A percentile compares a stretch with the other conserved stretches of the same genome.
phyloP scores from a whole-genome alignment of 2,888 invertebrate genomes.

The Andrena camellia region DNA sequence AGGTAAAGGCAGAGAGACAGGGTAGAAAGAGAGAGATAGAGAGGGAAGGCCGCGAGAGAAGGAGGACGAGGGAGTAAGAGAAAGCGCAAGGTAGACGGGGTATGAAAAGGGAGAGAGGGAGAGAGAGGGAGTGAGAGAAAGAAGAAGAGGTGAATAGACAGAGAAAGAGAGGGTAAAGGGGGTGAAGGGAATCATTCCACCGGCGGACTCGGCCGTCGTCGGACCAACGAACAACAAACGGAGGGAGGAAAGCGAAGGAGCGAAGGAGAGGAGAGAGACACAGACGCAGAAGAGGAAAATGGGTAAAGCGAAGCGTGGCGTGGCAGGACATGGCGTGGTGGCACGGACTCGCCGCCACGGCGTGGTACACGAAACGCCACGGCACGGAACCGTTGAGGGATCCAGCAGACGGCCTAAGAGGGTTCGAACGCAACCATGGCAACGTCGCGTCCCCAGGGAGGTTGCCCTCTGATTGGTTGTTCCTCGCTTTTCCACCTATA shows the following conservation, averaged over 20 bases:
- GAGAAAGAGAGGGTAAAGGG: constrained; percentile 58
- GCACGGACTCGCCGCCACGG: constrained; percentile 24
- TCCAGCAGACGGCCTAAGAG: constrained; percentile 83
- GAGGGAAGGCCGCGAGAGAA: constrained; percentile 34
- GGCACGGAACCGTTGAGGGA: constrained; percentile 79
- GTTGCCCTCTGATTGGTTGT: constrained; percentile 84
- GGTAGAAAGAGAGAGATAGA: constrained; percentile 59
- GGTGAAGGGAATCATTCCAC: constrained; percentile 49
- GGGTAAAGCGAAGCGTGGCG: constrained; percentile 17
- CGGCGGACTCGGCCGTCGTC: constrained; percentile 44
- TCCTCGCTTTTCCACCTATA: constrained; percentile 82
- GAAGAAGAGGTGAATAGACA: constrained; percentile 71
- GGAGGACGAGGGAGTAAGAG: constrained; percentile 39
- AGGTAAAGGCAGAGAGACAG: constrained; percentile 73
- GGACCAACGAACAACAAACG: constrained; percentile 61
- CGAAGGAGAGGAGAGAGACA: constrained; percentile 22
- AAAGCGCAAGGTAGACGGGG: constrained; percentile 20
- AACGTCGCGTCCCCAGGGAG: constrained; percentile 84
- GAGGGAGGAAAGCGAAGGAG: constrained; percentile 44
- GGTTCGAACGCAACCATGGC: constrained; percentile 85
- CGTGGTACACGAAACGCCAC: constrained; percentile 57
- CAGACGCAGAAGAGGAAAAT: constrained; percentile 23
- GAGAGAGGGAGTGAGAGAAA: constrained; percentile 43
- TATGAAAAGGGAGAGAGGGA: constrained; percentile 26
- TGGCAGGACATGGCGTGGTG: constrained; percentile 15